Evolutionary conservation across 2,888 invertebrate genomes (phyloP), one percentile per base, ranked within the genome.

Genomic region (Magallana nippona): DNA sequence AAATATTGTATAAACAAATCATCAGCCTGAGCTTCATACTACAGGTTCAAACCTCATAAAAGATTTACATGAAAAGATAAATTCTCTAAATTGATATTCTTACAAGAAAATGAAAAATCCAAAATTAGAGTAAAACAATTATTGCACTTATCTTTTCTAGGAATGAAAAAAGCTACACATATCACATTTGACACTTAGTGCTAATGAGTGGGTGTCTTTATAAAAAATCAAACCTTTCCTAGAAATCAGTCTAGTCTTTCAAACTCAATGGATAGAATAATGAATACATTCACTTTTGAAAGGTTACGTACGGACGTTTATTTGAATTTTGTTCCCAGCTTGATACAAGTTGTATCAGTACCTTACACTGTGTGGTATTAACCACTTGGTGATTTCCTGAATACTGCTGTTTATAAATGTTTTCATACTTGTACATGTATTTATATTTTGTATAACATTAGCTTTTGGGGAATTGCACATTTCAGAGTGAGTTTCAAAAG

Each of bases 331-430:
- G 10, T 71, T 71, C 32, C 13, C 32, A 44, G 27, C 13, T 15
- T 71, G 71, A 71, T 71, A 27, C 32, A 27, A 71, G 0, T 32
- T 27, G 32, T 32, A 15, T 22, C 22, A 13, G 71, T 27, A 71
- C 71, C 71, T 27, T 27, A 27, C 71, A 71, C 71, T 27, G 13
- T 15, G 13, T 71, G 71, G 71, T 71, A 71, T 71, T 22, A 27
- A 71, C 27, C 71, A 71, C 71, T 71, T 71, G 32, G 11, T 15
- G 15, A 13, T 22, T 71, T 71, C 71, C 71, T 71, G 71, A 71
- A 32, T 22, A 71, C 71, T 71, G 27, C 71, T 10, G 27, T 27
- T 15, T 2, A 27, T 10, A 71, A 27, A 8, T 71, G 13, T 32
- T 71, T 71, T 44, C 44, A 44, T 44, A 44, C 44, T 44, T 44